phyloP scores from a whole-genome alignment of 2,888 invertebrate species.

The Halictus quadricinctus region DNA sequence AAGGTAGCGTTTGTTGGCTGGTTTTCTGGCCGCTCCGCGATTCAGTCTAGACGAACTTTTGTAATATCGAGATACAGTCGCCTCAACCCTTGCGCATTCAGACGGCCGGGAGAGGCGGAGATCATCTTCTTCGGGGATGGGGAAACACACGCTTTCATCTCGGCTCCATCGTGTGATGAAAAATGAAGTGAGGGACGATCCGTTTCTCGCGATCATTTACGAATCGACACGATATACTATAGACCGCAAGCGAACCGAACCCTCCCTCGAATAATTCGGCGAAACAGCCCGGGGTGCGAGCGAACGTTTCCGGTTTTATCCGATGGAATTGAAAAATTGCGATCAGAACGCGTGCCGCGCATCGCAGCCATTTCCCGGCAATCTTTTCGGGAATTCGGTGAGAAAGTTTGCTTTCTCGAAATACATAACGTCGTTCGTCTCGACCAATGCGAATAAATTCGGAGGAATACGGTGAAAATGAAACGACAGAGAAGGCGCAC shows the following conservation, averaged over 20 bases:
- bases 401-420: not conserved
- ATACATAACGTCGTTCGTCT: not conserved
- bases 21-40: constrained; percentile 50
- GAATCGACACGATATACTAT: constrained; percentile 2
- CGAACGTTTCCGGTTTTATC: not conserved
- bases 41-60: constrained; percentile 73
- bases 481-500: not conserved
- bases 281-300: not conserved
- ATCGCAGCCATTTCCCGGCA: not conserved
- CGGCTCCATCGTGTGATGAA: constrained; percentile 18
- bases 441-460: not conserved
- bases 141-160: constrained; percentile 19
- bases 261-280: not conserved
- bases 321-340: not conserved
- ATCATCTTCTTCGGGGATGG: not conserved
- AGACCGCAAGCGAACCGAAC: not conserved
- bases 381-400: not conserved
- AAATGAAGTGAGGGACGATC: constrained; percentile 2
- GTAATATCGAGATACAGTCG: constrained; percentile 66
- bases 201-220: not conserved
- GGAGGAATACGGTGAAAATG: not conserved
- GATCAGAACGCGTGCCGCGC: not conserved
- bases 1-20: not conserved
- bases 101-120: not conserved
- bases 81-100: constrained; percentile 24